Base-by-base conservation (phyloP, 2,888 invertebrate species). In the Acleris laterana region DNA sequence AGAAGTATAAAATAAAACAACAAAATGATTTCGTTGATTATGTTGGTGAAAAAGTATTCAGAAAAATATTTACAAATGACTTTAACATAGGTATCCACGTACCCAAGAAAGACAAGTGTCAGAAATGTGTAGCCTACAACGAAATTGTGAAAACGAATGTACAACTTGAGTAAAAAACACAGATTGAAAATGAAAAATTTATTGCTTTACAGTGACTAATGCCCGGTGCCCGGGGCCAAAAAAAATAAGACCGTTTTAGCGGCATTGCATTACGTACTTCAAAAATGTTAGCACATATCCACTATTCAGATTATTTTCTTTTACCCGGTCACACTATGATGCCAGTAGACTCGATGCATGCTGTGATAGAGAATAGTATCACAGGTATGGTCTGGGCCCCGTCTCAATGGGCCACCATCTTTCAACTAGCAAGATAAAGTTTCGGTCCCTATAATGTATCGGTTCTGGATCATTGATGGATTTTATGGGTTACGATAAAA, bases 301-400 rank as follows among this genome's bases (percentile, higher is more conserved):
- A 56, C 51, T 11, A 68, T 74, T 38, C 63, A 58, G 50, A 62
- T 77, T 71, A 69, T 46, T 76, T 65, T 61, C 61, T 77, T n/a
- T 46, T 76, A 4, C 70, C 68, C 9, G 72, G 72, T 16, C 74
- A 75, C 52, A 71, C 73, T 9, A 68, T 72, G 50, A 74, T 74
- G 74, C 71, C 74, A 9, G 73, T 73, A 4, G 70, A 73, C 67
- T 61, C 49, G 28, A 63, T 70, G 56, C 70, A 70, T 48, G 65
- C 70, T n/a, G 63, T 68, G n/a, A 73, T 73, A 17, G 72, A 74
- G 51, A 60, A 68, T 20, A 52, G 28, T 52, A 63, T 63, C 13
- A 71, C 69, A 38, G 53, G 55, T 22, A 69, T 44, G 38, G 55
- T 72, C 20, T 68, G 70, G 66, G 70, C 71, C 13, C 72, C 72